Conservation (phyloP, 1,140 invertebrate species). For the Lordiphosa clarofinis region DNA sequence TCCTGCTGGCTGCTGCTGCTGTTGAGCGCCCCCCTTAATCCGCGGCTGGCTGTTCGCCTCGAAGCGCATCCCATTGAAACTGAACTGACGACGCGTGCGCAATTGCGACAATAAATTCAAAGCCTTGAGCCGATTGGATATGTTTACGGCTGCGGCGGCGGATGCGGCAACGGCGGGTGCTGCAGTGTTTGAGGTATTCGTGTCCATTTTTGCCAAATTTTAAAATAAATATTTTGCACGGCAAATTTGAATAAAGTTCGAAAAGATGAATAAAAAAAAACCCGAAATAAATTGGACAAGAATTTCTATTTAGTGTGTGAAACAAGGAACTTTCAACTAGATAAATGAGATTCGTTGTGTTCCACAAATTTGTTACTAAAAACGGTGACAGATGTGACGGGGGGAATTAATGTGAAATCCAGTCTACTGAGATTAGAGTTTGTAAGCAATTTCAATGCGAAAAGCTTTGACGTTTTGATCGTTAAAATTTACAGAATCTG, state of each 20-base stretch:
- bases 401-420: no score
- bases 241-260: neutral
- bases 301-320: slow-evolving; percentile 1
- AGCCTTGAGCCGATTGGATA: neutral
- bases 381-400: no score
- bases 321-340: neutral
- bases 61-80: slow-evolving; percentile 44
- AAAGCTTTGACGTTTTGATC: no score
- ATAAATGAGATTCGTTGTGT: neutral
- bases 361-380: no score
- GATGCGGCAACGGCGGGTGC: neutral
- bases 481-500: no score
- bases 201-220: slow-evolving; percentile 1
- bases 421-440: no score
- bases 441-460: no score
- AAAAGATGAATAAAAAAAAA: neutral
- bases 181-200: neutral
- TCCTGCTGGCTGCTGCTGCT: neutral
- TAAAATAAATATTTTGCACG: neutral
- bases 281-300: neutral
- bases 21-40: neutral
- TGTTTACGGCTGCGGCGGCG: neutral
- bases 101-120: slow-evolving; percentile 37
- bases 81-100: slow-evolving; percentile 33
- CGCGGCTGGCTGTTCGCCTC: slow-evolving; percentile 23